These are phyloP conservation scores for Megaceryle alcyon DNA, from an alignment of 2,797 vertebrate genomes.

Conservation along the genomic window DNA sequence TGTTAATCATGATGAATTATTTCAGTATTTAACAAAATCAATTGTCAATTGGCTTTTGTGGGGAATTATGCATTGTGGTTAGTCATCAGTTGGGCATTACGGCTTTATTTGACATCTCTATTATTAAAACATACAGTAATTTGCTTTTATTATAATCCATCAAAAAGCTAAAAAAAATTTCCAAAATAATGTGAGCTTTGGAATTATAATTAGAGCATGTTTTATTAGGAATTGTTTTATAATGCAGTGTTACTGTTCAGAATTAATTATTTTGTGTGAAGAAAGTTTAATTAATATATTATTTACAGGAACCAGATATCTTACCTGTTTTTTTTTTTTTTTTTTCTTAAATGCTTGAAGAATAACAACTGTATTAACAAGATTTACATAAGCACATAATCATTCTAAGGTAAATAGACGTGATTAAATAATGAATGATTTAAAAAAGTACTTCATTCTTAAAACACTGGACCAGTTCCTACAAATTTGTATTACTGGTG, in stretches of 20 bases:
- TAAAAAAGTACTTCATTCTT: neutral
- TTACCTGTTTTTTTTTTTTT: constrained; percentile 20
- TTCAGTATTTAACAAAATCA: constrained; percentile 72
- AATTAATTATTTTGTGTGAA: constrained; percentile 66
- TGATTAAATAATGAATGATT: constrained; percentile 5
- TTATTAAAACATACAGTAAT: constrained; percentile 73
- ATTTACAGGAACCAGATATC: constrained; percentile 55
- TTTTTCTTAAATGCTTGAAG: constrained; percentile 46
- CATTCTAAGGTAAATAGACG: neutral
- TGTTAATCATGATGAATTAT: constrained; percentile 72
- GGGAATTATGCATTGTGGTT: constrained; percentile 53
- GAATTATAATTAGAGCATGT: constrained; percentile 60
- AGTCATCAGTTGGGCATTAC: constrained; percentile 57
- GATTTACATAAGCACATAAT: constrained; percentile 47
- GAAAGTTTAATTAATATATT: constrained; percentile 59
- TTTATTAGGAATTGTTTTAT: constrained; percentile 52
- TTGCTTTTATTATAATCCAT: constrained; percentile 75
- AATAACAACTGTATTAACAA: constrained; percentile 52
- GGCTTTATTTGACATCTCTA: constrained; percentile 61
- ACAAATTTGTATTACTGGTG: neutral
- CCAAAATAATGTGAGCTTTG: constrained; percentile 66
- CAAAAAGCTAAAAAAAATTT: constrained; percentile 64
- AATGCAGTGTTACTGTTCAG: constrained; percentile 13
- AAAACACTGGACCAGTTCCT: neutral
- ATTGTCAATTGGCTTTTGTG: constrained; percentile 77